A percentile compares a stretch with the other conserved stretches of the same genome.
These are phyloP conservation scores for Fregata magnificens DNA, from an alignment of 2,113 vertebrate species.

Conservation along the genomic window DNA sequence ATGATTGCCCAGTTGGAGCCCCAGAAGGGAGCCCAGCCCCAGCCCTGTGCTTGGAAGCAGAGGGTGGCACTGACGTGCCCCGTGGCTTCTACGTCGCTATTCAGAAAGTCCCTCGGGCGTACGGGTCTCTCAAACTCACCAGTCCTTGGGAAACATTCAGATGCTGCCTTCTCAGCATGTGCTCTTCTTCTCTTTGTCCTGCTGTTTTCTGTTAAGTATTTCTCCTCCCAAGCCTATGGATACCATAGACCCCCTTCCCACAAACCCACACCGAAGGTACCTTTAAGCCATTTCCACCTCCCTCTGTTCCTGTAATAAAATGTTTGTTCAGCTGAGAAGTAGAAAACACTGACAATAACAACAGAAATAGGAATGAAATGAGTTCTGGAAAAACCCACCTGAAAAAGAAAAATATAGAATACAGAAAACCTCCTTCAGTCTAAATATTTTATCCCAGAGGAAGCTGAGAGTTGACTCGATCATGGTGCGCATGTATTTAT, in stretches of 20 bases:
- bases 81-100: background rate
- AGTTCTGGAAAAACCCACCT: background rate
- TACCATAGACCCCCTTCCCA: background rate
- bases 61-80: fast-evolving
- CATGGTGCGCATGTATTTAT: background rate
- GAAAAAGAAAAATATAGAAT: background rate
- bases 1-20: background rate
- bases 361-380: background rate
- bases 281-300: background rate
- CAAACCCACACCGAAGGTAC: background rate
- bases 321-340: background rate
- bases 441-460: background rate
- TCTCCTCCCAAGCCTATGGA: background rate
- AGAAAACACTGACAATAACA: background rate
- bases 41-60: background rate
- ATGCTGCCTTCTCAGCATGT: background rate
- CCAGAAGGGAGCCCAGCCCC: background rate
- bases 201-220: background rate
- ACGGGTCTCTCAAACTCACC: background rate
- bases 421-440: background rate
- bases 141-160: background rate
- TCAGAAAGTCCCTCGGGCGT: background rate
- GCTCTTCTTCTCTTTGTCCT: background rate
- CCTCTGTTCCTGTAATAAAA: background rate
- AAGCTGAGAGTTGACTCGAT: background rate